Evolutionary conservation across 2,113 vertebrate species (phyloP), one percentile per base, ranked within the genome.

Genomic region (Vimba vimba): DNA sequence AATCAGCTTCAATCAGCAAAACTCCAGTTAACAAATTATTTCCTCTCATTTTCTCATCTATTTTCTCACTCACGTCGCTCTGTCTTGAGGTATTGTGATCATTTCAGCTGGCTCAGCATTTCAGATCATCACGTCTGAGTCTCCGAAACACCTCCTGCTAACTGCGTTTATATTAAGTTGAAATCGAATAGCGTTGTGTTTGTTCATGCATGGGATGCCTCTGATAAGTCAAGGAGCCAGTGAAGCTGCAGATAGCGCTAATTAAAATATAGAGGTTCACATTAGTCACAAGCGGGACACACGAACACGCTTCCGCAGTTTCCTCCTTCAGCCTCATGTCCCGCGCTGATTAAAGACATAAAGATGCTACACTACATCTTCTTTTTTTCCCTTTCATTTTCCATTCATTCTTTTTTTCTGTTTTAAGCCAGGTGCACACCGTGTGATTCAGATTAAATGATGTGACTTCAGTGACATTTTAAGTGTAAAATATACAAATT

Each of bases 341-440:
- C 84, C 50, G 23, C 25, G 87, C 82, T 73, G 87, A 90, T 90
- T 87, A 85, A 88, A 88, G 82, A 88, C 88, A 84, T 86, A 77
- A 78, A 90, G 45, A 80, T 90, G 87, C 86, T 79, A 68, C 12
- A 23, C 71, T 25, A 60, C 74, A n/a, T 80, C 73, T 30, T 79
- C 86, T 85, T 76, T 47, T 64, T 6, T 82, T 43, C 4, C 75
- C 47, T 84, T 82, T 88, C 79, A 47, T 84, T 88, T 88, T 59
- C 33, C 62, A 79, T 88, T 45, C 39, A 47, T 74, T 59, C 39
- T 27, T 39, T 80, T 69, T 39, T 4, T 2, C 33, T 73, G 47
- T 86, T n/a, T 59, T 62, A 30, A 77, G 50, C 75, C 75, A 77
- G 75, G 75, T 77, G 45, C 50, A 77, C 75, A 77, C 75, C 30